Evolutionary conservation across 2,888 invertebrate genomes (phyloP), one percentile per base, ranked within the genome.

Genomic region (Portevinia maculata): DNA sequence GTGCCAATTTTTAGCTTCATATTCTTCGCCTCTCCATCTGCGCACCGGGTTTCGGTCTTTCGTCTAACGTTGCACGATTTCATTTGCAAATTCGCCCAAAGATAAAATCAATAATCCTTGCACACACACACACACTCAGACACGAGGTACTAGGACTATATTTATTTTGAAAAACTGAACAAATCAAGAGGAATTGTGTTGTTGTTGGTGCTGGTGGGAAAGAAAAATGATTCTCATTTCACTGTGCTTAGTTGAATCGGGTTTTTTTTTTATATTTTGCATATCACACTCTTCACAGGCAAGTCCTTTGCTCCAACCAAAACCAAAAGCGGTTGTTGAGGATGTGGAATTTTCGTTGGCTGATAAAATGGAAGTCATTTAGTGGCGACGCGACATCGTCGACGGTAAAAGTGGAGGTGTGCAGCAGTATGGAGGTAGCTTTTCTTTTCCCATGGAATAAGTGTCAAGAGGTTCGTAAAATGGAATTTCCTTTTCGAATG

Each of bases 51-150:
- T 67, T 32, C 28, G n/a, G 41, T 50, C 32, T 17, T 44, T 24
- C 57, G 39, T n/a, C 53, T 37, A 28, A 46, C 24, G 59, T 39
- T 70, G 59, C 65, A 83, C 53, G 76, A 76, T 83, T 83, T 78
- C 71, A 78, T 78, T 83, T 83, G 71, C 67, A 83, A 83, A 78
- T 73, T 83, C 60, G 78, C 78, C 71, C 67, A 78, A 62, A 83
- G 78, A 83, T 78, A 83, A 83, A 78, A 83, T 83, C 83, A 73
- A 83, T 83, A 83, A 78, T 71, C 81, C 71, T 57, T 65, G 32
- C 71, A 44, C 32, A 62, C 41, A 48, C 37, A 19, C 19, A 44
- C 11, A 4, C 8, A 5, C 24, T 3, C 24, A 24, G 3, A 24
- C 24, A 5, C 24, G 5, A 24, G 2, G 5, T 24, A 24, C 24